phyloP scores from a whole-genome alignment of 1,140 invertebrate genomes.

The Zelostemma sp. region DNA sequence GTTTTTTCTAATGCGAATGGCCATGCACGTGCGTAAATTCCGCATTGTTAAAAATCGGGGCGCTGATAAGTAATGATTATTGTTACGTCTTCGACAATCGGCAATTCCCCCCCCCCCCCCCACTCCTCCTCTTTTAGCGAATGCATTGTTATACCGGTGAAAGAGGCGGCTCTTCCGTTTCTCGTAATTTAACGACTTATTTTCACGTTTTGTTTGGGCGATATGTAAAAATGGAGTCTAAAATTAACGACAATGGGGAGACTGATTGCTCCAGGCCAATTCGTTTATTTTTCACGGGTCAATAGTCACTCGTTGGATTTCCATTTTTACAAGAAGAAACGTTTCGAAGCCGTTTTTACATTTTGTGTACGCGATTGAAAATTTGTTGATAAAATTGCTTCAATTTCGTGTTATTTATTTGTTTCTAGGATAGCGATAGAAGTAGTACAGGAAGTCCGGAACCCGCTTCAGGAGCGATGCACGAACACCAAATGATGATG shows the following conservation, averaged over 20 bases:
- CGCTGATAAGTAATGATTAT: slow-evolving; percentile 70
- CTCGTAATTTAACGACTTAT: not conserved
- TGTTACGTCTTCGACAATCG: slow-evolving; percentile 62
- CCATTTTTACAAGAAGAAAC: too few relatives aligned
- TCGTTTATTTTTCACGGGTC: not conserved
- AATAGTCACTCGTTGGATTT: not conserved
- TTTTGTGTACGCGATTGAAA: too few relatives aligned
- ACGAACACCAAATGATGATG: slow-evolving; percentile 68
- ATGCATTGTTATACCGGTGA: not conserved
- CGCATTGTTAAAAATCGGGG: slow-evolving; percentile 64
- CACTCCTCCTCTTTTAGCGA: slow-evolving; percentile 28
- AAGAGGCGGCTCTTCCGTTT: not conserved
- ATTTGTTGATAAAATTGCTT: too few relatives aligned
- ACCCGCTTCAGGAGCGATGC: slow-evolving; percentile 68
- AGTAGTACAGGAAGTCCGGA: slow-evolving; percentile 78
- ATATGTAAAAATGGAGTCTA: not conserved
- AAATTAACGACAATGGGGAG: not conserved
- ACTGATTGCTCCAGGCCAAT: too few relatives aligned
- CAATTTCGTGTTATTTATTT: too few relatives aligned
- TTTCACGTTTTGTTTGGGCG: not conserved
- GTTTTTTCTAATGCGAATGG: slow-evolving; percentile 43
- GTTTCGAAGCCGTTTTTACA: too few relatives aligned
- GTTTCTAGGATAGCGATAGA: slow-evolving; percentile 78
- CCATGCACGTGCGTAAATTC: slow-evolving; percentile 42
- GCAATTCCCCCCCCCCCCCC: too few relatives aligned